Percentiles rank a stretch among this genome's conserved stretches.
phyloP scores from a whole-genome alignment of 2,797 vertebrate genomes.

The Pteronotus mesoamericanus region DNA sequence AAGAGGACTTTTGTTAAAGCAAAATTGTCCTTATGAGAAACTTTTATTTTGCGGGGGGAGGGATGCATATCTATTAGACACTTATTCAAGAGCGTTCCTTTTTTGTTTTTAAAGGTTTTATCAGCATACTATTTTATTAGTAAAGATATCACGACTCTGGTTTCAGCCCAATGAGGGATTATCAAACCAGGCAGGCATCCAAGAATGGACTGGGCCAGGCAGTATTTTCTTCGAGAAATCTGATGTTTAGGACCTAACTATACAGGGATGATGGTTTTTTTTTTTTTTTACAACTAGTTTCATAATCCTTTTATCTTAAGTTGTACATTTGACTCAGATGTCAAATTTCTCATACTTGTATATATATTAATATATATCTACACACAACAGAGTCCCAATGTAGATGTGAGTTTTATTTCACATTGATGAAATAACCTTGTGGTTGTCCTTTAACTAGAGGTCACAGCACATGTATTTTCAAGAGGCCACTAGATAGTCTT shows the following conservation, averaged over 20 bases:
- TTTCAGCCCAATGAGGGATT: constrained; percentile 74
- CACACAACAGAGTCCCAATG: constrained; percentile 74
- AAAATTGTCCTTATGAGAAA: constrained; percentile 77
- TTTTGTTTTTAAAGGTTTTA: constrained; percentile 77
- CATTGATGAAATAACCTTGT: constrained; percentile 73
- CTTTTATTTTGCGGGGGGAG: constrained; percentile 20
- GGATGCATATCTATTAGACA: constrained; percentile 68
- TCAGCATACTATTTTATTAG: constrained; percentile 76
- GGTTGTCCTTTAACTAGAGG: constrained; percentile 69
- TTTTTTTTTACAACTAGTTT: constrained; percentile 47
- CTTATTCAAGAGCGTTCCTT: constrained; percentile 77
- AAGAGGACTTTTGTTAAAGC: constrained; percentile 77
- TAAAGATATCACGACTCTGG: constrained; percentile 71
- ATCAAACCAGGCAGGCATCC: constrained; percentile 66
- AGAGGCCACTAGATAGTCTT: constrained; percentile 61
- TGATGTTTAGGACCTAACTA: constrained; percentile 67
- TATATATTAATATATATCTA: constrained; percentile 82
- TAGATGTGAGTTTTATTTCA: constrained; percentile 81
- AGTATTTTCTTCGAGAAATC: constrained; percentile 66
- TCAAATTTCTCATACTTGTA: constrained; percentile 81
- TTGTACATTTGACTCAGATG: constrained; percentile 79
- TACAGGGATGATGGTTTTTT: constrained; percentile 71
- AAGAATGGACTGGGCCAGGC: constrained; percentile 52
- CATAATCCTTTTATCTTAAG: constrained; percentile 72
- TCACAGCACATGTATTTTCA: constrained; percentile 67